Evolutionary conservation across 2,888 invertebrate species (phyloP), one percentile per base, ranked within the genome.

Genomic region (Panopea generosa): DNA sequence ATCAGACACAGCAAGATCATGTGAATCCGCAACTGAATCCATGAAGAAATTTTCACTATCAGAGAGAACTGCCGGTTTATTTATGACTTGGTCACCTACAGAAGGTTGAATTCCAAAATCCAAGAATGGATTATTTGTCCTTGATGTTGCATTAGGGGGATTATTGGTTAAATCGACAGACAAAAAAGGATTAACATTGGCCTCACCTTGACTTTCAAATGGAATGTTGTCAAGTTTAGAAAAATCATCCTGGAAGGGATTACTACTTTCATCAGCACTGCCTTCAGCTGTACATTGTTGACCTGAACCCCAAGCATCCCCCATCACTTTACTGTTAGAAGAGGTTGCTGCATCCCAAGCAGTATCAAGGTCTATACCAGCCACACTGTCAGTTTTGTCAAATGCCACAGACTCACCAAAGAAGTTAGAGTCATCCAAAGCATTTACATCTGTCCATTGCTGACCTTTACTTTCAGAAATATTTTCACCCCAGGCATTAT

Each of bases 171-270:
- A 40, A 22, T 66, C 59, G 43, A 27, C 59, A n/a, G 66, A 57
- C 33, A 79, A 55, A 38, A 83, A 83, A 47, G 82, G 82, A 60
- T 77, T 83, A 43, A 56, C 67, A 45, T n/a, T n/a, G 22, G 60
- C 59, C 53, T 65, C 61, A 49, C 38, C 49, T 29, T 40, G 56
- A n/a, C 68, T 43, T 55, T 53, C 27, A 18, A 75, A 27, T 26
- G 83, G 80, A 62, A 86, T 76, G 43, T 78, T 78, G 33, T 84
- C 85, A 50, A 86, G 69, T 29, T 84, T 84, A 52, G 89, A 88
- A 38, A 84, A 81, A 62, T 90, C 90, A 78, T 87, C 87, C 59
- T 89, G 86, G 71, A 90, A 90, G 49, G 90, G 90, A 77, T 90
- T 89, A 11, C 33, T 33, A 33, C 33, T 33, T 7, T 63, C 73